Evolutionary conservation across 2,797 vertebrate genomes (phyloP).

Genomic region (Ptychadena robeensis): DNA sequence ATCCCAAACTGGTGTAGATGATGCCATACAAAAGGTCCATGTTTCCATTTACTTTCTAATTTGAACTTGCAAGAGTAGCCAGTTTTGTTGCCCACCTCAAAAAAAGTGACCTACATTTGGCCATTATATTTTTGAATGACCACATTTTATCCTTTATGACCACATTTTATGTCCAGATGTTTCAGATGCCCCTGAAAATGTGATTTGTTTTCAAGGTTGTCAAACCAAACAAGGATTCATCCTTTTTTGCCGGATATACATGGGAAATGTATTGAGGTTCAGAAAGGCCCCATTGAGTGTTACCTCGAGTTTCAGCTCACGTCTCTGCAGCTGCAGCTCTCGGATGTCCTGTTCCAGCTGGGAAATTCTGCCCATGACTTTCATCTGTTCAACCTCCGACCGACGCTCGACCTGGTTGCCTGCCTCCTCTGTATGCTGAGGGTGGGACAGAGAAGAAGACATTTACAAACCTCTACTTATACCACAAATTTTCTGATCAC

Average conservation of each 20-base stretch:
- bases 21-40: no score
- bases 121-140: no score
- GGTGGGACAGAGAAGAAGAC: not conserved
- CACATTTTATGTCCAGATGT: no score
- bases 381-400: conserved; percentile 63
- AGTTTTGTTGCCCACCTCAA: no score
- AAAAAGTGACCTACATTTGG: no score
- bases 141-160: no score
- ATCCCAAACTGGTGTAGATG: no score
- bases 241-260: not conserved
- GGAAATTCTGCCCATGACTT: conserved; percentile 68
- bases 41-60: no score
- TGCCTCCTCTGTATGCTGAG: conserved; percentile 23
- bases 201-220: not conserved
- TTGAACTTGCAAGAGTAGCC: no score
- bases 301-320: conserved; percentile 88
- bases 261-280: no score
- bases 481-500: not conserved
- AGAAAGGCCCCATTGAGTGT: conserved; percentile 16
- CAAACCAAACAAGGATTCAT: not conserved
- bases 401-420: conserved; percentile 43
- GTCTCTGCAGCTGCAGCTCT: conserved; percentile 86
- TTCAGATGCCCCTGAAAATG: no score
- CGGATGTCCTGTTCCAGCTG: conserved; percentile 79
- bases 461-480: not conserved